Percentiles rank a stretch among this genome's conserved stretches.
These are phyloP conservation scores for Yponomeuta evonymella DNA, from an alignment of 2,888 invertebrate genomes.

Conservation along the genomic window DNA sequence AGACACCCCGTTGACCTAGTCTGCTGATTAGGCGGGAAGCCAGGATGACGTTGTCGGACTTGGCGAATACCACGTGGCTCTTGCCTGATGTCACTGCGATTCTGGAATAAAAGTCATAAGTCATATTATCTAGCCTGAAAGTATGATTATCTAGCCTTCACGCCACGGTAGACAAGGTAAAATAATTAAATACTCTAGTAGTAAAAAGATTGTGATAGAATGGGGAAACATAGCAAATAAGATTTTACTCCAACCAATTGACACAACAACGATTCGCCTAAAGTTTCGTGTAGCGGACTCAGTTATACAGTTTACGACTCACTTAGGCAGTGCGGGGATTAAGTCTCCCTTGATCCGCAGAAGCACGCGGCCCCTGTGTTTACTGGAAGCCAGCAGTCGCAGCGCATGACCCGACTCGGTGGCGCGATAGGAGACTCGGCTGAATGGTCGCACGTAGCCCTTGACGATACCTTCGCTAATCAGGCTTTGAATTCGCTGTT, in stretches of 20 bases:
- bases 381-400: slow-evolving; percentile 10
- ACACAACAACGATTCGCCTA: too few relatives aligned
- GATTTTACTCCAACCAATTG: too few relatives aligned
- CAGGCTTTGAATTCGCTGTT: slow-evolving; percentile 16
- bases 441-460: slow-evolving; percentile 17
- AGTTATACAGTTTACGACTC: not conserved
- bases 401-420: slow-evolving; percentile 11
- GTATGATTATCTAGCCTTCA: too few relatives aligned
- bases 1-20: not conserved
- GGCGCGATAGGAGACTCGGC: slow-evolving; percentile 12
- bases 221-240: too few relatives aligned
- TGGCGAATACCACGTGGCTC: not conserved
- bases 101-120: not conserved
- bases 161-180: too few relatives aligned
- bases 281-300: too few relatives aligned
- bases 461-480: slow-evolving; percentile 14
- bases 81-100: not conserved
- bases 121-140: too few relatives aligned
- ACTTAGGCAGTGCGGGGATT: not conserved
- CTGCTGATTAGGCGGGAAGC: not conserved
- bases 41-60: not conserved
- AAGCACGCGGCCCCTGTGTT: slow-evolving; percentile 14
- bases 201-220: too few relatives aligned
- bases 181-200: too few relatives aligned
- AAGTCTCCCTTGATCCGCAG: not conserved